Evolutionary conservation across 2,888 invertebrate genomes (phyloP).

Genomic region (Macrophya alboannulata): DNA sequence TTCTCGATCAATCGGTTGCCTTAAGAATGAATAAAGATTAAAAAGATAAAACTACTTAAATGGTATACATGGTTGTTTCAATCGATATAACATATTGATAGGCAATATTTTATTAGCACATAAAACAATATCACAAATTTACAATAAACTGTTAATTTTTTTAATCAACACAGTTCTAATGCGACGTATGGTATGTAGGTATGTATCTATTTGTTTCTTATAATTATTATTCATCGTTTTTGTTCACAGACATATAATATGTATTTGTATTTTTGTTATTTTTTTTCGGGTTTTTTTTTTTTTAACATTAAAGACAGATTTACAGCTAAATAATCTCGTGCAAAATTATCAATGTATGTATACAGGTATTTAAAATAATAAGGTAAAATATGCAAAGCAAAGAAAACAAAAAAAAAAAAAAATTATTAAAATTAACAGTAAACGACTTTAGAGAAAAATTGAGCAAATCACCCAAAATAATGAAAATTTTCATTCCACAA

Average conservation of each 20-base stretch:
- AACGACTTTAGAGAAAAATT: neutral
- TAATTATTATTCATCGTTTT: constrained; percentile 3
- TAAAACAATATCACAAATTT: constrained; percentile 33
- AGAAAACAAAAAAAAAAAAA: neutral
- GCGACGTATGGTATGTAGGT: neutral
- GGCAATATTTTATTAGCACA: neutral
- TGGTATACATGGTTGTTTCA: neutral
- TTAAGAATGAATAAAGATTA: too few relatives aligned
- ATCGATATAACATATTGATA: neutral
- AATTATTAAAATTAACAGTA: neutral
- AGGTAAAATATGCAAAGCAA: neutral
- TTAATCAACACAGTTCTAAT: neutral
- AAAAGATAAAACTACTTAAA: neutral
- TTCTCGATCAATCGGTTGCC: too few relatives aligned
- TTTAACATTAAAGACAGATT: neutral
- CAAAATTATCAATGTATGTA: neutral
- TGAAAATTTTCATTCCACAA: neutral
- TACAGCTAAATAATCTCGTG: constrained; percentile 6
- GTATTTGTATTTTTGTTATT: neutral
- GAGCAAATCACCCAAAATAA: neutral
- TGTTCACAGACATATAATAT: neutral
- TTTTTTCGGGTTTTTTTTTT: neutral
- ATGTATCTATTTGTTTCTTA: neutral
- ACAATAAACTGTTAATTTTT: neutral
- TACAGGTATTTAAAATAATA: neutral